Evolutionary conservation across 2,797 vertebrate species (phyloP).

Genomic region (Astyanax mexicanus): DNA sequence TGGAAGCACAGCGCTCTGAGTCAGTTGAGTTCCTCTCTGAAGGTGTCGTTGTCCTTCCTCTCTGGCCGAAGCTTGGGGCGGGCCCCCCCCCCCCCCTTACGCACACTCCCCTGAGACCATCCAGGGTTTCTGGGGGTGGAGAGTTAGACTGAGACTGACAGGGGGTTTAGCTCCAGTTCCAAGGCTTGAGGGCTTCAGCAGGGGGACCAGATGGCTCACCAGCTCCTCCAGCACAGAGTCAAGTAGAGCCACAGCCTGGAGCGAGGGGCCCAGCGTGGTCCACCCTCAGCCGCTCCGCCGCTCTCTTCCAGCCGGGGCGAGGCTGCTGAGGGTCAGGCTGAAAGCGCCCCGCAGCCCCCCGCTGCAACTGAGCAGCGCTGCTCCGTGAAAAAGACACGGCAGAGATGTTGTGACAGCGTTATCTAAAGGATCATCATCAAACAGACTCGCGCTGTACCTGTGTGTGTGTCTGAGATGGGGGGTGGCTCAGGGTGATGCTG

Average conservation of each 20-base stretch:
- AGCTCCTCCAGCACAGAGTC: conserved; percentile 59
- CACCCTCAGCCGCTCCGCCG: conserved; percentile 67
- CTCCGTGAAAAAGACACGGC: conserved; percentile 74
- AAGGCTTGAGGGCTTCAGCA: conserved; percentile 59
- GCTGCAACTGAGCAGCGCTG: conserved; percentile 74
- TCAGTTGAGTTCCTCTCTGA: conserved; percentile 4
- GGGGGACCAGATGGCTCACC: conserved; percentile 77
- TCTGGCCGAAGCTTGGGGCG: neutral
- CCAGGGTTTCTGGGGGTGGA: conserved; percentile 8
- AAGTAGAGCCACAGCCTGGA: conserved; percentile 58
- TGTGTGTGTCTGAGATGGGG: conserved; percentile 65
- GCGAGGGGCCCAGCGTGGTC: conserved; percentile 73
- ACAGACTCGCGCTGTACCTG: conserved; percentile 79
- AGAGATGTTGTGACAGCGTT: conserved; percentile 79
- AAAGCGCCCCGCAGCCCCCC: conserved; percentile 38
- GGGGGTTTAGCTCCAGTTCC: conserved; percentile 32
- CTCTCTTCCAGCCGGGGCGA: conserved; percentile 81
- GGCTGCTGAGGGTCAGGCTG: conserved; percentile 61
- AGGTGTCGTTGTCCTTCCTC: conserved; percentile 5
- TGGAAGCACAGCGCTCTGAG: neutral
- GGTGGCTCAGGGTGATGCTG: conserved; percentile 60
- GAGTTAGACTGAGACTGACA: conserved; percentile 20
- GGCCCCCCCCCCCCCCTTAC: conserved; percentile 13
- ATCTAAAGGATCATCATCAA: conserved; percentile 81
- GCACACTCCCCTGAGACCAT: neutral